Base-by-base conservation (phyloP, 1,140 invertebrate genomes). In the Heterodera carotae region DNA sequence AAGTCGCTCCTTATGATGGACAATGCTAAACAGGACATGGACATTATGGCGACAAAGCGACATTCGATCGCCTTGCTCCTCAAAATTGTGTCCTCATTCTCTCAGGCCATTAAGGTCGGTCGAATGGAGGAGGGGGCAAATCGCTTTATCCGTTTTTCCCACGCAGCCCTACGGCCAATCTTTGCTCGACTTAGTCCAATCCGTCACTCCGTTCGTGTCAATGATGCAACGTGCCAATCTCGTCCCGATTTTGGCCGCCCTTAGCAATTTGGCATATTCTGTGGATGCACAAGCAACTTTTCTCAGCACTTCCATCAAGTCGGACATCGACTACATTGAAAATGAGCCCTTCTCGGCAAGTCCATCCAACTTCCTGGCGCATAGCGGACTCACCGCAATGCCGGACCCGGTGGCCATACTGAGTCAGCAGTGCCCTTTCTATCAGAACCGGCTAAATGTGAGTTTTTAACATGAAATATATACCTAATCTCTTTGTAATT, bases 161-260 rank as follows among this genome's bases (percentile, higher is more conserved):
- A 10, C 8, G n/a, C 36, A 84, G 82, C 62, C 59, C 15, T 83
- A 82, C 70, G 84, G 70, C 10, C 72, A 77, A 34, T 34, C 39
- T 60, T 34, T 86, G 27, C 69, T 83, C 15, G 67, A 84, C 15
- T 27, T 84, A 33, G 84, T 81, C 43, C 56, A 66, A 1, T 12
- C 67, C 34, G 82, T 83, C 12, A 71, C 68, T 0, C 56, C 64
- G 25, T 31, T 31, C 60, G 83, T 84, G 31, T 75, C 84, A 22
- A 56, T 74, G n/a, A 86, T 84, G 84, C 84, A 84, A 67, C 68
- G 73, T 27, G 81, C 84, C 22, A 86, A 76, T 66, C 75, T 84
- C 6, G 80, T 84, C 60, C 83, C 85, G 39, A 82, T 84, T 15
- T 67, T 85, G 6, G 85, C 78, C 12, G 78, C 83, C n/a, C 70